Base-by-base conservation (phyloP, 2,888 invertebrate species). In the Timema cristinae region DNA sequence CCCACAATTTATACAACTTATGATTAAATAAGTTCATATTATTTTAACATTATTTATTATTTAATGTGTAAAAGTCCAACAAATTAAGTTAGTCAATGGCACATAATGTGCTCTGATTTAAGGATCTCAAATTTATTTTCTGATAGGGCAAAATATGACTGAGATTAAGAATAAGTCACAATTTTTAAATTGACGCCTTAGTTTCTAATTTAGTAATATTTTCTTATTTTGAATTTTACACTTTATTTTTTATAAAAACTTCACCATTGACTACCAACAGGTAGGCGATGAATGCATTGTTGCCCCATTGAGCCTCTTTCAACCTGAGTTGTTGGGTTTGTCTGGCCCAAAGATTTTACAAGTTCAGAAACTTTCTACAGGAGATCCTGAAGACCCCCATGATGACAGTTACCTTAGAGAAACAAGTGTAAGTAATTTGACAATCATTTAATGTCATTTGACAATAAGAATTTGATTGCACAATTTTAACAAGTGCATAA, bases 231-330 rank as follows among this genome's bases (percentile, higher is more conserved):
- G 50, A 51, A 48, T 69, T 63, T 71, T 59, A 59, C 49, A 13
- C 49, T 10, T 68, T 61, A 32, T 32, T 32, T 32, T 32, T 32
- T 2, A 2, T 2, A 32, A 32, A 32, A 32, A 32, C 1, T 32
- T 32, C 32, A 32, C 32, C 32, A 32, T 32, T 32, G 32, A 32
- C 32, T 32, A 32, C 32, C 32, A 32, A 32, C 85, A 91, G 85
- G 90, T 93, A 7, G 97, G 95, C 0, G 97, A 97, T 82, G 97
- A 97, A 82, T 92, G 94, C 78, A 90, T 97, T 50, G 90, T 97
- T 75, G 95, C 97, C 6, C 95, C 97, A 0, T 82, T 97, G 49
- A 91, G 94, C 75, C 84, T 96, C 73, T 95, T 97, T 80, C 91
- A 92, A 80, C 94, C 94, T 0, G 96, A 96, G 81, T 83, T 97